A percentile compares a stretch with the other conserved stretches of the same genome.
These are phyloP conservation scores for Phainopepla nitens DNA, from an alignment of 2,113 vertebrate genomes.

Conservation along the genomic window DNA sequence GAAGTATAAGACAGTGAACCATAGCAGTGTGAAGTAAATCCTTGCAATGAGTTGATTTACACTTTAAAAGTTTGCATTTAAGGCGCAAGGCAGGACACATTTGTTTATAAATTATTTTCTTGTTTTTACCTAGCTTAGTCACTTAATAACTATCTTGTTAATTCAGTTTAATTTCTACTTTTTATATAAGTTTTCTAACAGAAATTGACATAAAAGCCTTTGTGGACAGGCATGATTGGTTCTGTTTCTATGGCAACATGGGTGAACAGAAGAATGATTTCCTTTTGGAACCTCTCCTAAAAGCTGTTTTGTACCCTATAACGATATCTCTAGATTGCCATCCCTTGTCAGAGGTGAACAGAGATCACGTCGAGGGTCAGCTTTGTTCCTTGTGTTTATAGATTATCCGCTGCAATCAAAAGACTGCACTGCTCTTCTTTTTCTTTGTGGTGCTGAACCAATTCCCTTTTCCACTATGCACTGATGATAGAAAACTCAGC, in stretches of 20 bases:
- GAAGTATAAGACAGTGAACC: neutral
- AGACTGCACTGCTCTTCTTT: slow-evolving; percentile 43
- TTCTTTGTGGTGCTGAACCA: slow-evolving; percentile 33
- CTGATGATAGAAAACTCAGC: slow-evolving; percentile 9
- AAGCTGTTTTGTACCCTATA: slow-evolving; percentile 73
- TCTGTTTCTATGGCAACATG: slow-evolving; percentile 76
- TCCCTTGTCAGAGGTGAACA: slow-evolving; percentile 68
- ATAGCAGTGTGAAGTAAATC: neutral
- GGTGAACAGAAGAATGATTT: slow-evolving; percentile 74
- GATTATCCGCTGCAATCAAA: slow-evolving; percentile 68
- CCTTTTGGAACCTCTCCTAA: slow-evolving; percentile 75
- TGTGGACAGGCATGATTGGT: slow-evolving; percentile 72
- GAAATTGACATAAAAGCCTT: slow-evolving; percentile 74
- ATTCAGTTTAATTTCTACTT: slow-evolving; percentile 70
- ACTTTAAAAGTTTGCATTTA: neutral
- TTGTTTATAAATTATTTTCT: neutral
- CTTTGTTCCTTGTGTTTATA: slow-evolving; percentile 71
- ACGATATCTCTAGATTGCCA: slow-evolving; percentile 66
- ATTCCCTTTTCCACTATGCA: slow-evolving; percentile 5
- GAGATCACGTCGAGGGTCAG: slow-evolving; percentile 74
- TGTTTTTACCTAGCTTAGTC: slow-evolving; percentile 32
- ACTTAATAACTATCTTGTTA: slow-evolving; percentile 52
- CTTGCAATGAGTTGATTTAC: neutral
- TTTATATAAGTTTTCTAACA: slow-evolving; percentile 73
- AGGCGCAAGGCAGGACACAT: neutral